Percentiles rank a stretch among this genome's conserved stretches.
Conservation (phyloP, 2,113 vertebrate genomes). For the Ranitomeya variabilis region DNA sequence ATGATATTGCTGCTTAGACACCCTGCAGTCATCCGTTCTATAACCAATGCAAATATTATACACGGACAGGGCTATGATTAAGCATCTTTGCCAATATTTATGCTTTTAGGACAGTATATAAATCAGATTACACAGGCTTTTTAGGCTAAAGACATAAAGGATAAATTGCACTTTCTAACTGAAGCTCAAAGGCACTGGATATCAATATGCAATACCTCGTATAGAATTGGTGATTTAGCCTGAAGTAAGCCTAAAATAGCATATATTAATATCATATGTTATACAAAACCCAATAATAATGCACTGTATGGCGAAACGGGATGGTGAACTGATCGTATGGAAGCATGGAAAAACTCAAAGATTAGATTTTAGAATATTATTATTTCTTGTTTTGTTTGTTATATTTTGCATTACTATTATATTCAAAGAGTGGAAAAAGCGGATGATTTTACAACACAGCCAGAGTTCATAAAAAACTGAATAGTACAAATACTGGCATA, state of each 20-base stretch:
- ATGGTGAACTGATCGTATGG: not conserved
- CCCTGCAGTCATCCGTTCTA: conserved; percentile 22
- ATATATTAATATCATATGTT: not conserved
- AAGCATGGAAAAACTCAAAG: not conserved
- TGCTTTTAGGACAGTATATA: conserved; percentile 23
- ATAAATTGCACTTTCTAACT: not conserved
- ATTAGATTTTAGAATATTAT: not conserved
- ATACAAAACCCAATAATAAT: not conserved
- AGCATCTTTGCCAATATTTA: conserved; percentile 8
- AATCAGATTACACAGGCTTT: conserved; percentile 1
- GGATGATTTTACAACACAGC: not conserved
- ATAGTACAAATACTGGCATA: not conserved
- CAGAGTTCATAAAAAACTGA: not conserved
- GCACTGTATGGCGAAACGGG: not conserved
- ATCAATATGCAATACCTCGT: not conserved
- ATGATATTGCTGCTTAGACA: conserved; percentile 33
- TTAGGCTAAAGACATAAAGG: not conserved
- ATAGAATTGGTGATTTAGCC: not conserved
- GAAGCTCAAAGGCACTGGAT: not conserved
- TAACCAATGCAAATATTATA: conserved; percentile 15
- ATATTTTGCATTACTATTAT: not conserved
- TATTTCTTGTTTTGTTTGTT: not conserved
- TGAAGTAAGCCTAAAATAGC: not conserved
- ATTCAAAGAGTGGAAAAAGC: not conserved
- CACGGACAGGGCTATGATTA: not conserved